Evolutionary conservation across 2,113 vertebrate species (phyloP), one percentile per base, ranked within the genome.

Genomic region (Phalacrocorax carbo): DNA sequence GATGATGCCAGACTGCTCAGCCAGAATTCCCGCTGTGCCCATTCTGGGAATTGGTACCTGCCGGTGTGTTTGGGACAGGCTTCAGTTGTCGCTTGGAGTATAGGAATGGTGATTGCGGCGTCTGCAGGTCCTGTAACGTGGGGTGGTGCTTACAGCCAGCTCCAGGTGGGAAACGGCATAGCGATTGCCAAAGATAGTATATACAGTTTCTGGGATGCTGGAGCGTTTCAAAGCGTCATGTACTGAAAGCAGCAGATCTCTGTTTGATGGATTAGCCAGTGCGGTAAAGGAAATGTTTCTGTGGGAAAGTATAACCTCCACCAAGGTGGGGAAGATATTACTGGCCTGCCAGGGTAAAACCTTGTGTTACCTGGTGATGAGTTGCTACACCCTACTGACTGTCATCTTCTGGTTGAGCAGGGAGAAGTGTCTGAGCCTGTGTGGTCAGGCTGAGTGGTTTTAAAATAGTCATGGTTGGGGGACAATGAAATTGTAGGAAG

Each of bases 401-500:
- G 18, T 79, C 44, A 10, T 57, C 46, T 78, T 36, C 88, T 40
- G 42, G 51, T 40, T 46, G 79, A 44, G 11, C 7, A 14, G 52
- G 82, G 92, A 66, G 81, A 90, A 68, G 52, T 10, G 15, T 82
- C 79, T 51, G 38, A 65, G 92, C 85, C 86, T 10, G 7, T 95
- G 96, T 21, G 94, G 97, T 97, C 93, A 83, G 90, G 27, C 71
- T 34, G 46, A 66, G 71, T 15, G 69, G 32, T 84, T 86, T 88
- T 42, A 58, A 90, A 93, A 62, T 65, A 68, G 38, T 80, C 2
- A 34, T 79, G 93, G 71, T 64, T 36, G 36, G 90, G 87, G 88
- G 65, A 46, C 79, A 94, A 88, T 66, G 83, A 72, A 95, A 44
- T 57, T 20, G 66, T 70, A 95, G 97, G 95, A 96, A 97, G 91